Evolutionary conservation across 2,797 vertebrate species (phyloP).

Genomic region (Kryptopterus vitreolus): DNA sequence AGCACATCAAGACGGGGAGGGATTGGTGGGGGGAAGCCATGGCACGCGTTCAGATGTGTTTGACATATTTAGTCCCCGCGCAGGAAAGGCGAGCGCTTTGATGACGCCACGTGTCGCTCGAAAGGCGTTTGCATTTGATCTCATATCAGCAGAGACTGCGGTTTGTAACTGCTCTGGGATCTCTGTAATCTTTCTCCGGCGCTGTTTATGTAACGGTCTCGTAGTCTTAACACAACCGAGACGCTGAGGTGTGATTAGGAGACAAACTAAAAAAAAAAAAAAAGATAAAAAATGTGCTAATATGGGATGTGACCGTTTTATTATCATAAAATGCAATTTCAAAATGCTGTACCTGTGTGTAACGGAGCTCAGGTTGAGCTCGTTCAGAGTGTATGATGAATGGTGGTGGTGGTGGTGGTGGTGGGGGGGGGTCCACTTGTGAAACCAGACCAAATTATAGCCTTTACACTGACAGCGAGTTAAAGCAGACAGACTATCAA

Average conservation of each 20-base stretch:
- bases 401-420: constrained; percentile 7
- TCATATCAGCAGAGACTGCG: constrained; percentile 2
- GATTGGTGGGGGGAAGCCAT: constrained; percentile 34
- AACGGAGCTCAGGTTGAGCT: constrained; percentile 34
- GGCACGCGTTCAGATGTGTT: constrained; percentile 36
- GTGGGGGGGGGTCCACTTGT: constrained; percentile 13
- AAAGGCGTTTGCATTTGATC: constrained; percentile 9
- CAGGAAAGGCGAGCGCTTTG: constrained; percentile 26
- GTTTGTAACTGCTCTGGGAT: not conserved
- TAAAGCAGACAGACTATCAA: constrained; percentile 50
- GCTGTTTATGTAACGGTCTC: constrained; percentile 28
- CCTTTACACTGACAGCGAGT: constrained; percentile 51
- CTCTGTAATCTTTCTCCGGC: constrained; percentile 15
- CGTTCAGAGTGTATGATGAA: constrained; percentile 18
- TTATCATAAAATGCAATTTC: not conserved
- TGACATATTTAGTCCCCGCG: constrained; percentile 5
- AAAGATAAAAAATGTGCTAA: not conserved
- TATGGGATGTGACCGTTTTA: not conserved
- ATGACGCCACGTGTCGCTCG: constrained; percentile 9
- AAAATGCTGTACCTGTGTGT: not conserved
- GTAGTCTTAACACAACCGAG: constrained; percentile 2
- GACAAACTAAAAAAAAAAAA: not conserved
- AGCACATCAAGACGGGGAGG: constrained; percentile 39
- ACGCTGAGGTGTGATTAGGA: constrained; percentile 13
- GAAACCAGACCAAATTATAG: constrained; percentile 55